Conservation (phyloP, 2,113 vertebrate species). For the Pygoscelis adeliae region DNA sequence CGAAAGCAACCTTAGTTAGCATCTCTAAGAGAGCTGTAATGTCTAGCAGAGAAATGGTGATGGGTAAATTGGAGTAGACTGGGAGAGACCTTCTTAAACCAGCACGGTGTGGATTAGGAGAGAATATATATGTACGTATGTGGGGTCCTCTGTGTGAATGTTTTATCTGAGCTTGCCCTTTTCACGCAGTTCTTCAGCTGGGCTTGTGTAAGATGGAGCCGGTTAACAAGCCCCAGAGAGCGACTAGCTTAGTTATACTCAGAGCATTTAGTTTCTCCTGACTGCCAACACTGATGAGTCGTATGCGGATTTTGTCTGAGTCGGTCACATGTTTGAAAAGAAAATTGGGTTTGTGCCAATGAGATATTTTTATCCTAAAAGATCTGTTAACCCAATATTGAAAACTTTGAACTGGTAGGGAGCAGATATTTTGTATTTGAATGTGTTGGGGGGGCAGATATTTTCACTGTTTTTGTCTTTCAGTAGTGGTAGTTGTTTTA, state of each 20-base stretch:
- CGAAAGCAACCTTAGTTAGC: background rate
- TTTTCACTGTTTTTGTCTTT: background rate
- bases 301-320: background rate
- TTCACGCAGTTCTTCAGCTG: background rate
- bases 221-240: background rate
- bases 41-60: background rate
- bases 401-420: background rate
- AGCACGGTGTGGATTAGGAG: background rate
- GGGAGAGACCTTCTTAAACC: background rate
- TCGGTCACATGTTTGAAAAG: background rate
- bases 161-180: background rate
- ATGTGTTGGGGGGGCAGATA: background rate
- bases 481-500: background rate
- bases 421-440: background rate
- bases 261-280: background rate
- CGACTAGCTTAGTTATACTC: background rate
- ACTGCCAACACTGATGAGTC: background rate
- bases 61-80: background rate
- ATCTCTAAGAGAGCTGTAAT: background rate
- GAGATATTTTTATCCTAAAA: background rate
- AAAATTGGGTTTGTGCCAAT: background rate
- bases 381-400: background rate
- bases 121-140: background rate
- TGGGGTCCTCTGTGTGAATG: background rate
- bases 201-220: background rate